These are phyloP conservation scores for Agonopterix subpropinquella DNA, from an alignment of 2,888 invertebrate genomes.

Conservation along the genomic window DNA sequence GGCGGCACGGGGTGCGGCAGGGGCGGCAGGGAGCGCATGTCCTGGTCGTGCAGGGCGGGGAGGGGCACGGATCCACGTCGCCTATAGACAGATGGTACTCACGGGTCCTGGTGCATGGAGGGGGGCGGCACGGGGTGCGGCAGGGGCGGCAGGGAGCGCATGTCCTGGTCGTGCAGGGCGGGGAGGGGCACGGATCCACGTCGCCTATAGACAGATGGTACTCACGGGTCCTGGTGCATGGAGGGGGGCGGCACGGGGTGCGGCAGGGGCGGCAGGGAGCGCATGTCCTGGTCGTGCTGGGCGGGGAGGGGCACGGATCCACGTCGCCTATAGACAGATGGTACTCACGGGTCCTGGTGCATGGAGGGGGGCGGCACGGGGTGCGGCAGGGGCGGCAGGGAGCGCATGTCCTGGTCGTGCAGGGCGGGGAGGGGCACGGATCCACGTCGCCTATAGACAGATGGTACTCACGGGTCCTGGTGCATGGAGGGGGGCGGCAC, in stretches of 20 bases:
- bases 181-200: conserved; percentile 10
- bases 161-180: conserved; percentile 83
- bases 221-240: conserved; percentile 42
- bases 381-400: conserved; percentile 53
- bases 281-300: conserved; percentile 86
- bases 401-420: conserved; percentile 87
- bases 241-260: conserved; percentile 50
- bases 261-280: conserved; percentile 66
- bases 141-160: conserved; percentile 75
- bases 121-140: conserved; percentile 51
- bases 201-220: conserved; percentile 3
- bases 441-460: too few relatives aligned
- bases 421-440: conserved; percentile 31
- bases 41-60: conserved; percentile 80
- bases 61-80: conserved; percentile 9
- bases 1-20: conserved; percentile 46
- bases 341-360: conserved; percentile 41
- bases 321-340: too few relatives aligned
- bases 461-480: conserved; percentile 37
- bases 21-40: conserved; percentile 79
- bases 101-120: conserved; percentile 40
- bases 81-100: conserved; percentile 13
- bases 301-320: conserved; percentile 11
- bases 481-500: conserved; percentile 44
- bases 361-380: conserved; percentile 46